Evolutionary conservation across 2,888 invertebrate genomes (phyloP), one percentile per base, ranked within the genome.

Genomic region (Leucoptera coffeella): DNA sequence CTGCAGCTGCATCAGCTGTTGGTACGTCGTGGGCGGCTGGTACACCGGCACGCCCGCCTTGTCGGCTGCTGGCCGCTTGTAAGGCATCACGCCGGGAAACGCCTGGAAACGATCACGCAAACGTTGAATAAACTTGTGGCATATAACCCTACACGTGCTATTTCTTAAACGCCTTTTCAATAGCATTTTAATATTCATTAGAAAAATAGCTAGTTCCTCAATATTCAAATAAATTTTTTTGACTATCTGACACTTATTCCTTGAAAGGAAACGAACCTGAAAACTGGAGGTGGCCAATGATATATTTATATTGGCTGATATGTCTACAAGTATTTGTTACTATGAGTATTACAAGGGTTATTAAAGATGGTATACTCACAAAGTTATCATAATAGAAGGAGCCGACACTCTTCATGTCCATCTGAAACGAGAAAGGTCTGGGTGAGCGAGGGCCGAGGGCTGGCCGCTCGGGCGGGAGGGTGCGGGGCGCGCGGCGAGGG

Each of bases 1-100:
- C 75, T 85, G 81, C 53, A 89, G 80, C 77, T 90, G 90, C 83
- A 93, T 86, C 73, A 93, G 81, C 74, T 93, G 93, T 75, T 93
- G 92, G 75, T 91, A 89, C 55, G 89, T 87, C 50, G 86, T 86
- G 57, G 85, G 85, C 56, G 92, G 90, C 73, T 91, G 91, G 77
- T 93, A 94, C 48, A 95, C 88, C 51, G 94, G 94, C 62, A 95
- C 79, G 58, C 94, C 93, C 58, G 92, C 91, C 73, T 95, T 94
- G 74, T 93, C 93, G 37, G 90, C 91, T 50, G 93, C 90, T 58
- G 94, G 88, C 74, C 95, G 85, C 74, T 92, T 92, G 74, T 91
- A 92, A 59, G 92, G 90, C 72, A 92, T 81, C 85, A 92, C 90
- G 60, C 91, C 91, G 53, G 91, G 90, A 75, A 92, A 91, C 65